phyloP scores from a whole-genome alignment of 1,140 invertebrate genomes.

The Caenorhabditis inopinata region DNA sequence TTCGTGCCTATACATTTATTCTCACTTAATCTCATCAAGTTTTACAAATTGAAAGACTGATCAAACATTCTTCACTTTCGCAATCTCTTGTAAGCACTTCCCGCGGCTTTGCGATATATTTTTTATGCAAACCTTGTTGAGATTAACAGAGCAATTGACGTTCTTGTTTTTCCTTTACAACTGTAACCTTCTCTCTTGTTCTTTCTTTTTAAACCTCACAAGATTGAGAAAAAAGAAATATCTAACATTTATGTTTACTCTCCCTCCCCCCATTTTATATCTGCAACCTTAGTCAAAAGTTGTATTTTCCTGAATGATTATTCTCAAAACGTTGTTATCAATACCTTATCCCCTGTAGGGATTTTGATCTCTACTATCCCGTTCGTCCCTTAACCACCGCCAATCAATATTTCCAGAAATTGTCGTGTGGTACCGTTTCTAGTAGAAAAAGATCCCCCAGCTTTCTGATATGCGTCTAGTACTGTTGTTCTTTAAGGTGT shows the following conservation, averaged over 20 bases:
- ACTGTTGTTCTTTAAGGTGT: background rate
- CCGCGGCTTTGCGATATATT: background rate
- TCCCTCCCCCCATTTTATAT: background rate
- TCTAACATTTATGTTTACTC: background rate
- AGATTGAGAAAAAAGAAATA: background rate
- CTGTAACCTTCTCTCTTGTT: background rate
- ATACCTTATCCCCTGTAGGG: background rate
- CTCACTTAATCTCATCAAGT: no score
- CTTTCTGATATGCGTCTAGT: background rate
- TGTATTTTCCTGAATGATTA: background rate
- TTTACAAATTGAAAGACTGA: no score
- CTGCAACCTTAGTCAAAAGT: background rate
- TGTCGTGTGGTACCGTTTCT: background rate
- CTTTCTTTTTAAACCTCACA: no score
- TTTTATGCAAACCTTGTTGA: background rate
- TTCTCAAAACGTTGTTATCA: background rate
- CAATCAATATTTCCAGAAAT: background rate
- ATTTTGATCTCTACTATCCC: conserved; percentile 9
- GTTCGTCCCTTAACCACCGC: background rate
- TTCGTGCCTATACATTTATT: no score
- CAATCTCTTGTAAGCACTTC: background rate
- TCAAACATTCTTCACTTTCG: no score
- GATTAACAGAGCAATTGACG: no score
- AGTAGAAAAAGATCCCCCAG: conserved; percentile 21
- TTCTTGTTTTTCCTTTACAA: background rate